Evolutionary conservation across 2,888 invertebrate genomes (phyloP).

Genomic region (Thyatira batis): DNA sequence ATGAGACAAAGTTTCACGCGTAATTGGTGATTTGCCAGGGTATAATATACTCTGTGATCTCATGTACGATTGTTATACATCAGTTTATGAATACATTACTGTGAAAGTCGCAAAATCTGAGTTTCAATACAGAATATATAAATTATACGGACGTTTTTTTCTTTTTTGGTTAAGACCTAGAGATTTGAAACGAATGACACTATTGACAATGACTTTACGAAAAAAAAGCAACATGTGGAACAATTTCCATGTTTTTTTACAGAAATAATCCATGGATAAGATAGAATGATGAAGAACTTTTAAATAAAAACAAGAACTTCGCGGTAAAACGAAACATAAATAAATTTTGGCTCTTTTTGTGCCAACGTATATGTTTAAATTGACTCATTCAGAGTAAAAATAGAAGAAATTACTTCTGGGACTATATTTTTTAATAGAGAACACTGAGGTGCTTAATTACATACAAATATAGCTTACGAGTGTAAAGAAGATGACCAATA

Average conservation of each 20-base stretch:
- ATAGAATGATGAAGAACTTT: no score
- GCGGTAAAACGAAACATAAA: slow-evolving; percentile 16
- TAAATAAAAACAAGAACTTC: slow-evolving; percentile 3
- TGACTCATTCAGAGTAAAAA: not conserved
- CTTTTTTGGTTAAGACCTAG: not conserved
- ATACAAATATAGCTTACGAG: no score
- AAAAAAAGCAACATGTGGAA: no score
- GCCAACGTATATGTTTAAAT: slow-evolving; percentile 27
- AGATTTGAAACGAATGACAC: no score
- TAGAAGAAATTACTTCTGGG: not conserved
- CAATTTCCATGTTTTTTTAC: no score
- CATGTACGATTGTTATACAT: slow-evolving; percentile 74
- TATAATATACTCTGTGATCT: slow-evolving; percentile 79
- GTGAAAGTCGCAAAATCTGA: slow-evolving; percentile 53
- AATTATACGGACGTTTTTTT: not conserved
- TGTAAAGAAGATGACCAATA: no score
- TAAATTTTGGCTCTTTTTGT: slow-evolving; percentile 39
- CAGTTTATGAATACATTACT: slow-evolving; percentile 52
- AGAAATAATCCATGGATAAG: no score
- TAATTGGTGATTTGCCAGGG: slow-evolving; percentile 71
- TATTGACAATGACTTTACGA: no score
- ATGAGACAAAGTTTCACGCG: slow-evolving; percentile 49
- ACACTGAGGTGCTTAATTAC: no score
- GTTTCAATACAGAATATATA: slow-evolving; percentile 18
- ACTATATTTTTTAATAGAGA: no score